Conservation (phyloP, 2,113 vertebrate genomes). For the Paramormyrops kingsleyae region DNA sequence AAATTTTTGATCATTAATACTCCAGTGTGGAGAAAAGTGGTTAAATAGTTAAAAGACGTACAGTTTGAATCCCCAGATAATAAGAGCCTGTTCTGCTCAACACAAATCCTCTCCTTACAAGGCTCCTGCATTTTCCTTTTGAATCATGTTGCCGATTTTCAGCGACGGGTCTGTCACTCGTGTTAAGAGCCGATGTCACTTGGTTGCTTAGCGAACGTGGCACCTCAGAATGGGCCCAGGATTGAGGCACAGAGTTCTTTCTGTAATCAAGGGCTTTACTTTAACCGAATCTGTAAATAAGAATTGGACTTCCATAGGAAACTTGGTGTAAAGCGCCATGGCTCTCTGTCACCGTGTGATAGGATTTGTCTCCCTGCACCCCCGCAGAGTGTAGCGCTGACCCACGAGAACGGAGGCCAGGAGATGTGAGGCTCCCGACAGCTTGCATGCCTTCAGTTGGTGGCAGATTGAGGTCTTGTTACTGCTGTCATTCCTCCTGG, state of each 20-base stretch:
- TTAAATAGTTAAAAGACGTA: not conserved
- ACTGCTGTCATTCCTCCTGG: not conserved
- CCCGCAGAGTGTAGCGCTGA: constrained; percentile 49
- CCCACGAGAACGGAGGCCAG: constrained; percentile 44
- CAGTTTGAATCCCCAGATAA: not conserved
- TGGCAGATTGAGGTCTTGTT: constrained; percentile 25
- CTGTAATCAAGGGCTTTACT: constrained; percentile 5
- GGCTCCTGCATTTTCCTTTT: not conserved
- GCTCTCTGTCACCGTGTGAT: constrained; percentile 31
- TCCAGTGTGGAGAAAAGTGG: not conserved
- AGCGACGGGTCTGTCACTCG: not conserved
- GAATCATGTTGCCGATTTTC: not conserved
- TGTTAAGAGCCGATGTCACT: not conserved
- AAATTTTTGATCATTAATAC: not conserved
- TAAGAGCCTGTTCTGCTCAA: not conserved
- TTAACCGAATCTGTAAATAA: constrained; percentile 1
- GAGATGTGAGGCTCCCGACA: constrained; percentile 51
- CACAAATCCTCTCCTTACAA: not conserved
- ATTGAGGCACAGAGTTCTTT: not conserved
- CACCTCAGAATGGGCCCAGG: not conserved
- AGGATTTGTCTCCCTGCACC: constrained; percentile 43
- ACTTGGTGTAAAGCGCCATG: not conserved
- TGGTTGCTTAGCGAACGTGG: not conserved
- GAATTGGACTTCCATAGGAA: not conserved
- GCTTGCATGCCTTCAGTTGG: constrained; percentile 60